Evolutionary conservation across 2,797 vertebrate genomes (phyloP), one percentile per base, ranked within the genome.

Genomic region (Poecilia gillii): DNA sequence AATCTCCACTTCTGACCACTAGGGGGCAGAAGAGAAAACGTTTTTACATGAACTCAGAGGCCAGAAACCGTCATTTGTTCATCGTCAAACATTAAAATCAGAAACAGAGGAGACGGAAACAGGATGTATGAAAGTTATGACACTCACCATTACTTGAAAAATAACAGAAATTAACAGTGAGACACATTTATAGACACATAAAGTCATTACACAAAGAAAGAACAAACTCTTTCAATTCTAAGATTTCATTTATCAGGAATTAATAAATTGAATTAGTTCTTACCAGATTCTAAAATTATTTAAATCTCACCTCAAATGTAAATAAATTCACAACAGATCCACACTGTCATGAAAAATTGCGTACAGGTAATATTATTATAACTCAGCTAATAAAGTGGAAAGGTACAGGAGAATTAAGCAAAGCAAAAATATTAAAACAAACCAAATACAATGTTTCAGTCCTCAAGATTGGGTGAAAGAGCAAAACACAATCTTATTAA

Each of bases 1-100:
- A 99, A 96, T 99, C 98, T 95, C 99, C 99, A 95, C 98, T 99
- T 94, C 98, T 98, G 92, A 99, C 98, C 98, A 99, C 99, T 99
- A 96, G 94, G 93, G 90, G 88, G 82, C 78, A 88, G 55, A 95
- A 70, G 33, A 86, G 36, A 72, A 74, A 84, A 76, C 23, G 59
- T 11, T 47, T 84, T 91, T 87, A 91, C 76, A 81, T 46, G 71
- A 79, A 80, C 77, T 85, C 75, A 9, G 4, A 72, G 46, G 16
- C 36, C 18, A 3, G 49, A 72, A 59, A 23, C 75, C 31, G 76
- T 68, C 14, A 0, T 6, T 66, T 79, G 77, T 28, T 64, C 13
- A 64, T 16, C 25, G 74, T 25, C 16, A 55, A 71, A 72, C 49
- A 81, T 47, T 51, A 12, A 49, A 66, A 45, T 71, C 68, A 16